Evolutionary conservation across 1,140 invertebrate genomes (phyloP).

Genomic region (Heliconius eleuchia): DNA sequence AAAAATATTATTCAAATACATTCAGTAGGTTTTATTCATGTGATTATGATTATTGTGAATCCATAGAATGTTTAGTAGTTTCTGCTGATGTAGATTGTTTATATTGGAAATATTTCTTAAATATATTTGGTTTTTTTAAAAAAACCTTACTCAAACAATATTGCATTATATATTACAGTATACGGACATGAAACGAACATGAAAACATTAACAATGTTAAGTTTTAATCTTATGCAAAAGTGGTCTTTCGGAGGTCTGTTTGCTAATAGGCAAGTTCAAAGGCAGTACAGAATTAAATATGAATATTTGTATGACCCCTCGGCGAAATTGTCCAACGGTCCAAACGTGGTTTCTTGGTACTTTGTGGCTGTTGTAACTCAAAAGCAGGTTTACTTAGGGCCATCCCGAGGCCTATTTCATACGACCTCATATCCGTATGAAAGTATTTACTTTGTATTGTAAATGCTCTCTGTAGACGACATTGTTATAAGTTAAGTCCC

Average conservation of each 20-base stretch:
- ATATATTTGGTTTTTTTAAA: background rate
- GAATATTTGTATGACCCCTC: constrained; percentile 70
- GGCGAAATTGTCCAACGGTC: constrained; percentile 61
- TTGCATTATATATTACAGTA: background rate
- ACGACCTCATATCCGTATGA: constrained; percentile 59
- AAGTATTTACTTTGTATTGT: constrained; percentile 74
- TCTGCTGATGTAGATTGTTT: no score
- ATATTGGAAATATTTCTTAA: no score
- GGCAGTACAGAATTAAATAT: constrained; percentile 72
- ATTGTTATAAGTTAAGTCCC: constrained; percentile 60
- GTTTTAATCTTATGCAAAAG: constrained; percentile 54
- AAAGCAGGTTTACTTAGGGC: constrained; percentile 70
- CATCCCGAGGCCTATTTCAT: constrained; percentile 56
- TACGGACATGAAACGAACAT: constrained; percentile 18
- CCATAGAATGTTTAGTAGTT: background rate
- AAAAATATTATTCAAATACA: background rate
- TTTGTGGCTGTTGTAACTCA: constrained; percentile 55
- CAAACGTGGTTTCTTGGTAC: constrained; percentile 60
- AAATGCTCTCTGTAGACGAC: constrained; percentile 63
- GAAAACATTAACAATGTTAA: constrained; percentile 38
- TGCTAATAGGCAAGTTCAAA: constrained; percentile 63
- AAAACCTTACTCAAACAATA: background rate
- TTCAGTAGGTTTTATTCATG: no score
- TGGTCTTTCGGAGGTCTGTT: constrained; percentile 55
- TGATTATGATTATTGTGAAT: background rate